A percentile compares a stretch with the other conserved stretches of the same genome.
phyloP scores from a whole-genome alignment of 2,113 vertebrate genomes.

The Urocitellus parryii region DNA sequence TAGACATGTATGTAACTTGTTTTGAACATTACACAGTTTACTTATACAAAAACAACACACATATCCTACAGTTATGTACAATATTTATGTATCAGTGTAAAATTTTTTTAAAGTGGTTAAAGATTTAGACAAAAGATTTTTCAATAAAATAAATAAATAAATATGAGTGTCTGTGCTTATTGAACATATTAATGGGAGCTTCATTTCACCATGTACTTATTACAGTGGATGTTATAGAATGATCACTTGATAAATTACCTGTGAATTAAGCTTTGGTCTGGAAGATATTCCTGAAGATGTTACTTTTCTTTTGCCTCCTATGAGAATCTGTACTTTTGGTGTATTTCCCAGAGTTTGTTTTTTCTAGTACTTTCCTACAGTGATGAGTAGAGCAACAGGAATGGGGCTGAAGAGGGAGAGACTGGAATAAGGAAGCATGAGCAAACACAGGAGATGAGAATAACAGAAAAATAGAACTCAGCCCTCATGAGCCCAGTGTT shows the following conservation, averaged over 20 bases:
- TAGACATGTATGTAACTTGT: neutral
- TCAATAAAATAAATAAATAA: neutral
- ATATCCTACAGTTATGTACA: neutral
- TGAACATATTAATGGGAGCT: neutral
- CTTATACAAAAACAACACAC: neutral
- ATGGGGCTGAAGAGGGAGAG: neutral
- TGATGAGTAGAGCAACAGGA: neutral
- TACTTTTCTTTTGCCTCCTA: neutral
- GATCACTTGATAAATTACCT: neutral
- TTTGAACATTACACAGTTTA: neutral
- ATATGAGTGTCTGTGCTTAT: neutral
- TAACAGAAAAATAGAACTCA: neutral
- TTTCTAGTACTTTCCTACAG: neutral
- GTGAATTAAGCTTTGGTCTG: neutral
- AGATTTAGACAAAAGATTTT: neutral
- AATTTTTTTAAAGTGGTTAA: neutral
- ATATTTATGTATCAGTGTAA: neutral
- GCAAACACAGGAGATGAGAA: neutral
- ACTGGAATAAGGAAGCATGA: neutral
- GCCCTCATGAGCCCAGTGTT: neutral
- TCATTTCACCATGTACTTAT: neutral
- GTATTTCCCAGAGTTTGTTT: neutral
- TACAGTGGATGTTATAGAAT: neutral
- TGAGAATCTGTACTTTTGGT: neutral
- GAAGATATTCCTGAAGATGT: neutral